Percentiles rank a stretch among this genome's conserved stretches.
phyloP scores from a whole-genome alignment of 2,888 invertebrate genomes.

The Priapulus caudatus region DNA sequence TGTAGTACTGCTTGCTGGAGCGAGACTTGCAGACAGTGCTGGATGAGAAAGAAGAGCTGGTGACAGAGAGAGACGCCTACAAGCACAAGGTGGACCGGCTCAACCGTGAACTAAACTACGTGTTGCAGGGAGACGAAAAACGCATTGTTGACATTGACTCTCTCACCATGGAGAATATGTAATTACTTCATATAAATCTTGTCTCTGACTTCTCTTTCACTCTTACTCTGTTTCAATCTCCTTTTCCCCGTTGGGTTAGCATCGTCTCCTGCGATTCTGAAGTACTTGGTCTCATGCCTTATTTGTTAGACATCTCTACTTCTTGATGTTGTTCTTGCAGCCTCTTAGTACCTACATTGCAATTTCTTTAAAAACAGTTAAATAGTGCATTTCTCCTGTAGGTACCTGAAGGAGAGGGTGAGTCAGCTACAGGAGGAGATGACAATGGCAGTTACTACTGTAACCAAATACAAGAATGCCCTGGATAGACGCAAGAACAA shows the following conservation, averaged over 20 bases:
- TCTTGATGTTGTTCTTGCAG: no score
- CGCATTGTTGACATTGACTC: conserved; percentile 63
- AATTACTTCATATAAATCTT: conserved; percentile 29
- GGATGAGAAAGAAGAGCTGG: conserved; percentile 72
- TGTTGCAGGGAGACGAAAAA: conserved; percentile 46
- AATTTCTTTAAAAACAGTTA: no score
- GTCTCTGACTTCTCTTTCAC: no score
- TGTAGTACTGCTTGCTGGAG: conserved; percentile 60
- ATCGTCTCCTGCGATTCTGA: no score
- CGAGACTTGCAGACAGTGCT: conserved; percentile 61
- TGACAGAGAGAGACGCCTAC: conserved; percentile 66
- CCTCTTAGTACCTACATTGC: no score
- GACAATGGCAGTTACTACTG: conserved; percentile 56
- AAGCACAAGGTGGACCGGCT: conserved; percentile 68
- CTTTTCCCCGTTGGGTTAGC: no score
- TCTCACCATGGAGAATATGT: conserved; percentile 67
- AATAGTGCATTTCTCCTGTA: no score
- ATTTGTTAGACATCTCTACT: no score
- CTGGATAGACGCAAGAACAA: conserved; percentile 52
- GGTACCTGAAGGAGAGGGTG: conserved; percentile 61
- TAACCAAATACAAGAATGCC: conserved; percentile 55
- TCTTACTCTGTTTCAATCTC: no score
- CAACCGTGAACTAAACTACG: conserved; percentile 62
- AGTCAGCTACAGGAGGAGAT: conserved; percentile 67
- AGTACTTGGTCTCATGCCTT: no score